phyloP scores from a whole-genome alignment of 2,113 vertebrate genomes.

The Austrofundulus limnaeus region DNA sequence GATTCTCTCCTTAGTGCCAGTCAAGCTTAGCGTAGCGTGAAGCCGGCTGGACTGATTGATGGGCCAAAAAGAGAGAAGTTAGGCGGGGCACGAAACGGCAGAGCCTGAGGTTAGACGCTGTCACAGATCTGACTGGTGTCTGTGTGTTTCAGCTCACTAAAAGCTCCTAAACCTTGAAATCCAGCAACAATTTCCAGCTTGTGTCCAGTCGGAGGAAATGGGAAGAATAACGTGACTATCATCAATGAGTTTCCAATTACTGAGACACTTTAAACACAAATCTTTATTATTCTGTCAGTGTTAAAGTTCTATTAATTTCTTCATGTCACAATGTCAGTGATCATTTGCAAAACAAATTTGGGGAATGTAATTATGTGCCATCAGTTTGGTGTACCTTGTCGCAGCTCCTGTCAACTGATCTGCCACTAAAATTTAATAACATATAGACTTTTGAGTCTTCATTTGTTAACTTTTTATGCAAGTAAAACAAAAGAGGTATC shows the following conservation, averaged over 20 bases:
- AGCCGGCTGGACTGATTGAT: slow-evolving; percentile 55
- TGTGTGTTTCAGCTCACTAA: slow-evolving; percentile 19
- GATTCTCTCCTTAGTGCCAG: slow-evolving; percentile 53
- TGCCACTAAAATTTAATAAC: not conserved
- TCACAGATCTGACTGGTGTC: slow-evolving; percentile 42
- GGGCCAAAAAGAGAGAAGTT: slow-evolving; percentile 28
- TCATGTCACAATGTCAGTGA: slow-evolving; percentile 7
- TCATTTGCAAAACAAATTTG: slow-evolving; percentile 30
- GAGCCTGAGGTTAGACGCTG: slow-evolving; percentile 40
- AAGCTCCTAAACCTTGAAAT: slow-evolving; percentile 36
- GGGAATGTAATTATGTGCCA: slow-evolving; percentile 27
- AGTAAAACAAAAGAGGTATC: too few species aligned
- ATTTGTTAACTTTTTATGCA: too few species aligned
- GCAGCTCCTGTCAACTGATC: slow-evolving; percentile 10
- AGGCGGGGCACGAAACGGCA: slow-evolving; percentile 28
- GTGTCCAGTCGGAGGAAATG: not conserved
- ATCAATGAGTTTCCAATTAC: slow-evolving; percentile 57
- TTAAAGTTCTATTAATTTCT: slow-evolving; percentile 11
- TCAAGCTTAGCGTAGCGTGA: slow-evolving; percentile 60
- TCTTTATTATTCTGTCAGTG: slow-evolving; percentile 10
- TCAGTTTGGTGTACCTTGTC: not conserved
- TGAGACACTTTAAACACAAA: slow-evolving; percentile 33
- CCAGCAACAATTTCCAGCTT: slow-evolving; percentile 4
- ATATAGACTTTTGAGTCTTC: not conserved
- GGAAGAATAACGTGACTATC: slow-evolving; percentile 38